A percentile compares a stretch with the other conserved stretches of the same genome.
phyloP scores from a whole-genome alignment of 35 echinoderm and acorn worm genomes.

The Holothuria glaberrima region DNA sequence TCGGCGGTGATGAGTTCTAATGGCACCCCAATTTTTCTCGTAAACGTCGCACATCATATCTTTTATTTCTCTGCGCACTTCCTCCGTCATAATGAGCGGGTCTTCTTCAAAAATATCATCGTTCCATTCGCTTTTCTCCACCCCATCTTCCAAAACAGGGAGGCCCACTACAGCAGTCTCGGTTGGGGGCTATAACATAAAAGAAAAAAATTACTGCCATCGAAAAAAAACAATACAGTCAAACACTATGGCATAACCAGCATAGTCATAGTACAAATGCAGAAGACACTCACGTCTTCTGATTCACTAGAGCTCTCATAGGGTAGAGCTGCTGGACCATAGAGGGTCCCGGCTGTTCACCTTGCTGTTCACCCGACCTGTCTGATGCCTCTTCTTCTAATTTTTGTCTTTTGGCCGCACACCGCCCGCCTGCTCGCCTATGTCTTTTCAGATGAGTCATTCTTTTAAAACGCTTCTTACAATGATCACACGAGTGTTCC shows the following conservation, averaged over 20 bases:
- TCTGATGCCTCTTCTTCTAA: neutral
- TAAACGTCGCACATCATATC: constrained; percentile 40
- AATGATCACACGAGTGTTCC: neutral
- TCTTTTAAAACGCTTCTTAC: neutral
- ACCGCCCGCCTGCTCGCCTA: constrained; percentile 8
- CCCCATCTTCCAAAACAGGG: neutral
- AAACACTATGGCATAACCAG: neutral
- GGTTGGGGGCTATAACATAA: neutral
- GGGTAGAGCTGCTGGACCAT: neutral
- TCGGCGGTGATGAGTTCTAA: constrained; percentile 12
- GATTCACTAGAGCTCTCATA: constrained; percentile 24
- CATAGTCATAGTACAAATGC: neutral
- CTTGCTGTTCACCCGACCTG: neutral
- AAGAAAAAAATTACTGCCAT: neutral
- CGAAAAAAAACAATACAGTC: neutral
- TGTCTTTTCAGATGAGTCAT: neutral
- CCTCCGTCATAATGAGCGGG: neutral
- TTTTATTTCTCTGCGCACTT: neutral
- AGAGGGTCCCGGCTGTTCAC: neutral
- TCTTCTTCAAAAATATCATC: neutral
- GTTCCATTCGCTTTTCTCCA: neutral
- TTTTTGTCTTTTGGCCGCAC: constrained; percentile 13
- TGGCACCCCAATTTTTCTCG: constrained; percentile 14
- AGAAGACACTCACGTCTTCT: constrained; percentile 1
- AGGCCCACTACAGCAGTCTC: neutral